Base-by-base conservation (phyloP, 2,888 invertebrate genomes). In the Pollenia angustigena region DNA sequence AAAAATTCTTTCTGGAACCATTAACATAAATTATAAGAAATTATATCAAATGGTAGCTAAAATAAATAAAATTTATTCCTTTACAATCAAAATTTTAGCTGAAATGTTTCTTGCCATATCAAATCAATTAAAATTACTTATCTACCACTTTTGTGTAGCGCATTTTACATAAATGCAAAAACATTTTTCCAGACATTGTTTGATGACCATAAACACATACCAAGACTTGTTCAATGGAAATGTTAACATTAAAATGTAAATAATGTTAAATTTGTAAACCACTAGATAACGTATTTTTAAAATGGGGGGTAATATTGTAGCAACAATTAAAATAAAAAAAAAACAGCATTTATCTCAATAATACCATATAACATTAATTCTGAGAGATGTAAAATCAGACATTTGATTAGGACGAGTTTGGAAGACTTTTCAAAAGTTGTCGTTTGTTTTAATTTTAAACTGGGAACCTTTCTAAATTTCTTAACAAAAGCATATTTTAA, bases 191-290 rank as follows among this genome's bases (percentile, higher is more conserved):
- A 74, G 79, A 86, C 81, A 79, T 86, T 82, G 71, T 79, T 82
- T 86, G 85, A 82, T 82, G 85, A 82, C 79, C 82, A 82, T 56
- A 85, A 82, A 79, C 79, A 68, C 69, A 76, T 76, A 78, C 71
- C 44, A 81, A 72, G 81, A 85, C 76, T 81, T 85, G 85, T 85
- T 81, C 78, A 82, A 79, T 85, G 81, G 78, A 86, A 82, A 86
- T 86, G 82, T 82, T 82, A 75, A 86, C 85, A 86, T 86, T 82
- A 79, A 85, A 79, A 85, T 85, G 64, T 74, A 85, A 85, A 82
- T 85, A 85, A 79, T 86, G 82, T 76, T 64, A 82, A 82, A 82
- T 86, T 82, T 86, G 81, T 64, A 80, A 75, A 86, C 64, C 56
- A 79, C 79, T 69, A 81, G 81, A 62, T 72, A 72, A 54, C 42